These are phyloP conservation scores for Bucorvus abyssinicus DNA, from an alignment of 2,797 vertebrate genomes.

Conservation along the genomic window DNA sequence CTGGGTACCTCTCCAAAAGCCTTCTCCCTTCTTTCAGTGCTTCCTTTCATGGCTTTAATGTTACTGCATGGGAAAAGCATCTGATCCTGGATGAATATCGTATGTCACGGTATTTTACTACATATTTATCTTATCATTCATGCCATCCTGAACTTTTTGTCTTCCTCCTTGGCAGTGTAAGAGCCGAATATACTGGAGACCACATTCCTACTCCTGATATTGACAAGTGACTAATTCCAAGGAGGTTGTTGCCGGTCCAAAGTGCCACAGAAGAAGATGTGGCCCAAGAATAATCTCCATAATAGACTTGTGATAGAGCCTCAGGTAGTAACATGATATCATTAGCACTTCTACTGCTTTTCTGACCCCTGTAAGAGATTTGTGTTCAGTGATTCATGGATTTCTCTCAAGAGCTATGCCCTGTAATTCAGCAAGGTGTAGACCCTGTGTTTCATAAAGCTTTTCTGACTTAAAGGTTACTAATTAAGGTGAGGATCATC, in stretches of 20 bases:
- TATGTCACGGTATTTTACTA: neutral
- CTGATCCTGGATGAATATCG: neutral
- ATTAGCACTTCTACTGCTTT: neutral
- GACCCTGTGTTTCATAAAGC: neutral
- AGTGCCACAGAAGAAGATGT: neutral
- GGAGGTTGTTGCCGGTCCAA: neutral
- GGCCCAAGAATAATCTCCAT: neutral
- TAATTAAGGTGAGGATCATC: neutral
- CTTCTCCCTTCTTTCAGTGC: neutral
- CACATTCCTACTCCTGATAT: neutral
- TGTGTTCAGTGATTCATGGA: neutral
- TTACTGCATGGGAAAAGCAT: neutral
- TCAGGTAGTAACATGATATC: neutral
- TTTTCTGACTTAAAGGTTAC: slow-evolving; percentile 8
- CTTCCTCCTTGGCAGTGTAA: neutral
- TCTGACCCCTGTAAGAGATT: neutral
- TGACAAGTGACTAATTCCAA: neutral
- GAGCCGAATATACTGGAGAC: neutral
- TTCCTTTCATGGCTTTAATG: neutral
- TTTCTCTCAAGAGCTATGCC: neutral
- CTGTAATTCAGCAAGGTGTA: neutral
- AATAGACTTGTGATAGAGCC: neutral
- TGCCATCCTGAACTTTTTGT: neutral
- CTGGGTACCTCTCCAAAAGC: neutral
- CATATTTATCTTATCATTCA: neutral